Percentiles rank a stretch among this genome's conserved stretches.
Conservation (phyloP, 2,113 vertebrate species). For the Haemorhous mexicanus region DNA sequence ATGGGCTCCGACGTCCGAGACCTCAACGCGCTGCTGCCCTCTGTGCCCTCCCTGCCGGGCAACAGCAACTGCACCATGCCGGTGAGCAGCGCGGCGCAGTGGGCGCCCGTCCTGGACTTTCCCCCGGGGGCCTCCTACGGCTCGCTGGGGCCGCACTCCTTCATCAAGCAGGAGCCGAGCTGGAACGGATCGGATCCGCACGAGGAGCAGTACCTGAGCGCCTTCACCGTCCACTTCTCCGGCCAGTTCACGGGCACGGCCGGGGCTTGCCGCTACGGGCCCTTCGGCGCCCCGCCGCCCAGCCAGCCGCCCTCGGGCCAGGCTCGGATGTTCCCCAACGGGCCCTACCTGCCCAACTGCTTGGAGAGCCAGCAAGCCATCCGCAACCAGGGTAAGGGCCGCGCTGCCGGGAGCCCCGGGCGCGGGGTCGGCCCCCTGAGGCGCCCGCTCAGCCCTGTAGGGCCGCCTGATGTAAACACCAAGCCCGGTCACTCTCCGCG, state of each 20-base stretch:
- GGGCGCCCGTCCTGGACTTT: conserved; percentile 93
- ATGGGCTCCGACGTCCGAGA: conserved; percentile 94
- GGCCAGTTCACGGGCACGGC: conserved; percentile 91
- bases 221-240: conserved; percentile 96
- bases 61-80: conserved; percentile 84
- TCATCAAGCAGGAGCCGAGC: conserved; percentile 96
- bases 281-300: conserved; percentile 82
- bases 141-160: conserved; percentile 87
- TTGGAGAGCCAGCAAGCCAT: conserved; percentile 84
- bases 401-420: background rate
- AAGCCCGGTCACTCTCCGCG: background rate
- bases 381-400: conserved; percentile 88
- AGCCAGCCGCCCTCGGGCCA: conserved; percentile 77
- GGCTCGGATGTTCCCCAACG: conserved; percentile 87
- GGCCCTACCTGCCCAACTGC: conserved; percentile 87
- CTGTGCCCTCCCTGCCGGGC: conserved; percentile 82
- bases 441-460: background rate
- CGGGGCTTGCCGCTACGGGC: conserved; percentile 88
- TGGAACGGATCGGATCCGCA: conserved; percentile 87
- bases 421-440: background rate
- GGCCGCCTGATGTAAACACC: background rate
- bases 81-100: conserved; percentile 86
- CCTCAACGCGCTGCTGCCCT: conserved; percentile 86
- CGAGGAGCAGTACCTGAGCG: conserved; percentile 93
- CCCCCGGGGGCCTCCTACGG: conserved; percentile 83